Conservation (phyloP, 2,113 vertebrate species). For the Psammodynastes pulverulentus region DNA sequence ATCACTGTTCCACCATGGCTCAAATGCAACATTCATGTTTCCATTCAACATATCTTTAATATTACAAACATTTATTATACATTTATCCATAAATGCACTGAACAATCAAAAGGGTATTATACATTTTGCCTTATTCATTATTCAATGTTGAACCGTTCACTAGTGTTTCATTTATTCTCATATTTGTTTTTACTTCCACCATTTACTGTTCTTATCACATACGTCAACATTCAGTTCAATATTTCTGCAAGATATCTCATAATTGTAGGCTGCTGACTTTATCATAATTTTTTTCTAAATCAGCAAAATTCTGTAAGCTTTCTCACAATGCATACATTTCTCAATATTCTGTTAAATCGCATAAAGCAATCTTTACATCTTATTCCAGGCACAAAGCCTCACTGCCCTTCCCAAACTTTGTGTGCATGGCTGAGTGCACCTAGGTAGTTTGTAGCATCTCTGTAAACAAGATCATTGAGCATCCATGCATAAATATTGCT, state of each 20-base stretch:
- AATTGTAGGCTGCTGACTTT: neutral
- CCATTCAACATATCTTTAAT: neutral
- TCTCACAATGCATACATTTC: neutral
- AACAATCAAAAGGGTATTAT: neutral
- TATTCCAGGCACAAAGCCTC: neutral
- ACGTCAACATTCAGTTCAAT: neutral
- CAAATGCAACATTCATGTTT: neutral
- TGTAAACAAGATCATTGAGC: neutral
- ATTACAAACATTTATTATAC: neutral
- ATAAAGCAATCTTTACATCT: neutral
- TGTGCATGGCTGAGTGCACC: neutral
- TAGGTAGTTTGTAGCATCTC: neutral
- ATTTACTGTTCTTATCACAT: neutral
- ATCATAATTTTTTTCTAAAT: neutral
- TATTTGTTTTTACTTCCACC: neutral
- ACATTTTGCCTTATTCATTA: neutral
- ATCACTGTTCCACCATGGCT: no score
- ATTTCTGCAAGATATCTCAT: neutral
- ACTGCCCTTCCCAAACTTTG: neutral
- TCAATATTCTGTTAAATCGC: neutral
- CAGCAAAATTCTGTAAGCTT: neutral
- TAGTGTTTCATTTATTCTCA: neutral
- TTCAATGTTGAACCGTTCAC: neutral
- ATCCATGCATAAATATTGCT: neutral
- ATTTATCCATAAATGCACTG: neutral